Evolutionary conservation across 2,113 vertebrate species (phyloP), one percentile per base, ranked within the genome.

Genomic region (Poeciliopsis occidentalis): DNA sequence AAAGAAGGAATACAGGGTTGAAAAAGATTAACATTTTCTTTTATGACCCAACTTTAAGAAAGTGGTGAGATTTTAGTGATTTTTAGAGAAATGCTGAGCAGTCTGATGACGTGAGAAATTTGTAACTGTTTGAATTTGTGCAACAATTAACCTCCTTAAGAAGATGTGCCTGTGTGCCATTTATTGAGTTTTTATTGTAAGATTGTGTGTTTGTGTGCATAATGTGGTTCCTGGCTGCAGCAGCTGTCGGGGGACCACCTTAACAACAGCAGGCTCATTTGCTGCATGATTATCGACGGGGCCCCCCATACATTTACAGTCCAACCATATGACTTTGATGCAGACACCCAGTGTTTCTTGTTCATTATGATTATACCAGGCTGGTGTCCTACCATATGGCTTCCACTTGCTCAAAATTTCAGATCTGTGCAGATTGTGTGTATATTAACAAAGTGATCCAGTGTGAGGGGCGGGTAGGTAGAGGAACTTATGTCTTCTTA

Each of bases 191-290:
- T 17, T 44, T 11, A 39, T 30, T 61, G 12, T 8, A 64, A 30
- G 51, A 26, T 19, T 32, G 37, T 65, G 19, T 76, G 39, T 47
- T 12, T 69, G 30, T 68, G 65, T 62, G 61, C 37, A 71, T 12
- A 19, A 15, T 63, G 15, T 66, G 63, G 27, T 82, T 62, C 77
- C 69, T 30, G 51, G 81, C 71, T 83, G 78, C 72, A 76, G 83
- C 69, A 79, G 73, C 61, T 79, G 73, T 88, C 72, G 76, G 39
- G 84, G 80, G 79, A 85, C 82, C 84, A 69, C 68, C 61, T 71
- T 66, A 86, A 81, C 82, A 89, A 90, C 89, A 89, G 86, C 80
- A 87, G 86, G 83, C 85, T 91, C 89, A 90, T 91, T 92, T 91
- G 90, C 90, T 87, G 86, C 83, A 91, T 91, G 84, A 91, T 92